These are phyloP conservation scores for Carlito syrichta DNA, from an alignment of 2,113 vertebrate species.

Conservation along the genomic window DNA sequence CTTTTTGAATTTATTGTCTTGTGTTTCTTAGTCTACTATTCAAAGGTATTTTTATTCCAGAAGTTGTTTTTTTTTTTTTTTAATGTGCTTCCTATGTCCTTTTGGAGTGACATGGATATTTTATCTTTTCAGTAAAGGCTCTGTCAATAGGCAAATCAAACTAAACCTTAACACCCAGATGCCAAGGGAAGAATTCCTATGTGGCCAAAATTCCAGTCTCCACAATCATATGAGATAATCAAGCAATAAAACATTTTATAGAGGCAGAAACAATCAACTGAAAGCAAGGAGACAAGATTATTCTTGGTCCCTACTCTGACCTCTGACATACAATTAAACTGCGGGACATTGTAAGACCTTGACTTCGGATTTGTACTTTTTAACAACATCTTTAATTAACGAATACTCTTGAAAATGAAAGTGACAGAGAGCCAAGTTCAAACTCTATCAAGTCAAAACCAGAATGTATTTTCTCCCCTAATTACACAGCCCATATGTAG, in stretches of 20 bases:
- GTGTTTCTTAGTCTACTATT: not conserved
- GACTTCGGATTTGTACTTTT: not conserved
- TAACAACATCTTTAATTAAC: not conserved
- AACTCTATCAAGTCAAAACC: not conserved
- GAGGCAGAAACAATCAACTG: not conserved
- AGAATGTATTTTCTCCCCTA: not conserved
- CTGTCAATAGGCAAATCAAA: not conserved
- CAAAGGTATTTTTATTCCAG: not conserved
- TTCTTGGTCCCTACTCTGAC: not conserved
- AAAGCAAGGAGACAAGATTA: not conserved
- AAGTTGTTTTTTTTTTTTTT: no score
- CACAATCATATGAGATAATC: not conserved
- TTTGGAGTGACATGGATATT: not conserved
- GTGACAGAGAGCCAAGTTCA: not conserved
- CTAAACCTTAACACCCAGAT: not conserved
- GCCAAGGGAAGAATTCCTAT: not conserved
- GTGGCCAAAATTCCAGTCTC: not conserved
- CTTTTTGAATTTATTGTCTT: not conserved
- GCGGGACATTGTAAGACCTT: not conserved
- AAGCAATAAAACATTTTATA: not conserved
- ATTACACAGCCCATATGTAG: not conserved
- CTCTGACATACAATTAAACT: not conserved
- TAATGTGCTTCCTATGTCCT: no score
- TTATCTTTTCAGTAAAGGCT: not conserved
- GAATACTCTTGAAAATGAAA: not conserved